A percentile compares a stretch with the other conserved stretches of the same genome.
Evolutionary conservation across 1,140 invertebrate species (phyloP).

Genomic region (Calycopis cecrops): DNA sequence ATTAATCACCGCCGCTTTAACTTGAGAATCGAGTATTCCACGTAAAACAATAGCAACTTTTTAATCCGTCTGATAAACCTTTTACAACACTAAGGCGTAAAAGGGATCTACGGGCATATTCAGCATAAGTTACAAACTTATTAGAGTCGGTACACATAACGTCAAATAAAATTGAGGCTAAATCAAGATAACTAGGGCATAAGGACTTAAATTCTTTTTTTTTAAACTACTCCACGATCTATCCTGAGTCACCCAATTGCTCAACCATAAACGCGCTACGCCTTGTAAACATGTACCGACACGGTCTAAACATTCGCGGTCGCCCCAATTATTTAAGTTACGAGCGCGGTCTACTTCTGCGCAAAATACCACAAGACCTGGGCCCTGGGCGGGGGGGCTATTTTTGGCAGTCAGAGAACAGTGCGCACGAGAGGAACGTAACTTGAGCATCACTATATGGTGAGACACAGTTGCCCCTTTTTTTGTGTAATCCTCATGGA

Average conservation of each 20-base stretch:
- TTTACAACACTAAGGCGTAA: conserved; percentile 20
- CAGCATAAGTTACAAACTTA: conserved; percentile 22
- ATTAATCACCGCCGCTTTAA: conserved; percentile 27
- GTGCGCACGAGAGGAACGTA: too few relatives aligned
- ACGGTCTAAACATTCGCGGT: conserved; percentile 22
- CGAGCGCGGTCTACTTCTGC: too few relatives aligned
- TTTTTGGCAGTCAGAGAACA: too few relatives aligned
- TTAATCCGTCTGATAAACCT: conserved; percentile 21
- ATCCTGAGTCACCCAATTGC: conserved; percentile 18
- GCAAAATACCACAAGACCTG: conserved; percentile 25
- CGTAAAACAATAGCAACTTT: conserved; percentile 18
- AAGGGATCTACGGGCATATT: conserved; percentile 25
- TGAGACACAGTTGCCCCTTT: too few relatives aligned
- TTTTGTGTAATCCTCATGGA: too few relatives aligned
- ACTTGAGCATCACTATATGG: too few relatives aligned
- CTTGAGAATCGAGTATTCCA: conserved; percentile 23
- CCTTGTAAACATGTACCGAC: conserved; percentile 21
- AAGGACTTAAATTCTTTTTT: too few relatives aligned
- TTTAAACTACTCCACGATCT: conserved; percentile 23
- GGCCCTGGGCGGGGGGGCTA: too few relatives aligned
- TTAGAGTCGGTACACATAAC: conserved; percentile 23
- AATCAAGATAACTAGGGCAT: conserved; percentile 17
- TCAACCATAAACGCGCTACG: conserved; percentile 20
- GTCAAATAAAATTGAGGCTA: conserved; percentile 21
- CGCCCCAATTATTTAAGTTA: conserved; percentile 14